Percentiles rank a stretch among this genome's conserved stretches.
phyloP scores from a whole-genome alignment of 92 coral and sea anemone species.

The Meandrina meandrites region DNA sequence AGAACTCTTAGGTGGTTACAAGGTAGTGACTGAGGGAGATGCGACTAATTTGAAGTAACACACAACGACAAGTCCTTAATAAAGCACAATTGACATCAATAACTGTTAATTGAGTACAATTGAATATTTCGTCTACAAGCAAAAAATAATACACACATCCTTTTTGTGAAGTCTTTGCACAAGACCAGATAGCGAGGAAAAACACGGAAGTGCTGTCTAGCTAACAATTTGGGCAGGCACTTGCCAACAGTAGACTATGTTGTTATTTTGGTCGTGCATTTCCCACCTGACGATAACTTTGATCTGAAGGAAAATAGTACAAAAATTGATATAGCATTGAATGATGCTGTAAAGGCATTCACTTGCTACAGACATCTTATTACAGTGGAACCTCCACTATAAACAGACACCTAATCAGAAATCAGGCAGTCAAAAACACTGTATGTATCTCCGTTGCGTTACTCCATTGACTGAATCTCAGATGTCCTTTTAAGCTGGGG shows the following conservation, averaged over 20 bases:
- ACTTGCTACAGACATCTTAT: no score
- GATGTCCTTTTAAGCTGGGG: no score
- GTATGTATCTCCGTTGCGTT: no score
- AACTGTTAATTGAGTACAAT: not conserved
- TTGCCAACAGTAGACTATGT: conserved; percentile 46
- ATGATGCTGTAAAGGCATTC: no score
- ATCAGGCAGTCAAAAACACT: no score
- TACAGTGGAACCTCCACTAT: no score
- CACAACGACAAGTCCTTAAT: not conserved
- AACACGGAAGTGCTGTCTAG: no score
- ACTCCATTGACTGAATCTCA: no score
- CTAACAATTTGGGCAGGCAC: conserved; percentile 34
- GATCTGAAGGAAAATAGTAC: conserved; percentile 5
- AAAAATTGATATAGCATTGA: no score
- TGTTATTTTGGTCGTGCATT: conserved; percentile 46
- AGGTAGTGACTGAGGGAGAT: not conserved
- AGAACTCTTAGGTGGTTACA: not conserved
- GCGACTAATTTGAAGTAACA: not conserved
- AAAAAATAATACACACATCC: not conserved
- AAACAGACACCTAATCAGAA: no score
- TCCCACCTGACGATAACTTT: conserved; percentile 44
- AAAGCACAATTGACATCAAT: not conserved
- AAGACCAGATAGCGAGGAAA: not conserved
- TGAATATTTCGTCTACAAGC: not conserved
- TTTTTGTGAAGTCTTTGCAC: not conserved